Evolutionary conservation across 2,113 vertebrate species (phyloP).

Genomic region (Isurus oxyrinchus): DNA sequence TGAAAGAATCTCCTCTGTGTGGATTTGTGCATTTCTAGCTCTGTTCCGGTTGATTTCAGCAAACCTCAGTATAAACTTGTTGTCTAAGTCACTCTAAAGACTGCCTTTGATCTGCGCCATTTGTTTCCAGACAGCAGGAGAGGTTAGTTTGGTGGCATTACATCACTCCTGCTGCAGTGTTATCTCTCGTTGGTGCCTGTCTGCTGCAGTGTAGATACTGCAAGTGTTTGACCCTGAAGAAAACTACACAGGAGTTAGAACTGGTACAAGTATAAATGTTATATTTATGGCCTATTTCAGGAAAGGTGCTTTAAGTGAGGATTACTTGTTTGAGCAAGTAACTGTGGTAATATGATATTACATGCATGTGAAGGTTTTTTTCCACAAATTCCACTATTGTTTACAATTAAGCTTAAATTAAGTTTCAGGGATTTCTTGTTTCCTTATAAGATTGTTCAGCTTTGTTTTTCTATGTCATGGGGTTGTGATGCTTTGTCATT

Average conservation of each 20-base stretch:
- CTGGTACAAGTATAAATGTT: not conserved
- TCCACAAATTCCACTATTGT: not conserved
- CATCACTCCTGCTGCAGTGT: not conserved
- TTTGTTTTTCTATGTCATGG: not conserved
- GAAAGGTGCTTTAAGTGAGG: not conserved
- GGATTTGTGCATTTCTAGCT: not conserved
- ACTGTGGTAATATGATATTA: not conserved
- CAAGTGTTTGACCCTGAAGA: not conserved
- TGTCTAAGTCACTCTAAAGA: not conserved
- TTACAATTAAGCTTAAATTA: not conserved
- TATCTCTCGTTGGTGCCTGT: not conserved
- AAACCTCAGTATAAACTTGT: not conserved
- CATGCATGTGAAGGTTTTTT: not conserved
- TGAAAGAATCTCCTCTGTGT: not conserved
- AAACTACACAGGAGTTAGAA: not conserved
- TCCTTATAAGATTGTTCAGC: not conserved
- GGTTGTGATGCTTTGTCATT: not conserved
- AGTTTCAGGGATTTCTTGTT: not conserved
- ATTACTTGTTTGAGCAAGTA: not conserved
- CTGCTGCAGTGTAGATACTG: not conserved
- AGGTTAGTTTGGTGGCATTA: not conserved
- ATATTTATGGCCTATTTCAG: not conserved
- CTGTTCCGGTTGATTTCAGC: not conserved
- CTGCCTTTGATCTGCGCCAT: constrained; percentile 1
- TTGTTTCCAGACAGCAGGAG: not conserved